phyloP scores from a whole-genome alignment of 2,797 vertebrate species.

The Poecilia wingei region DNA sequence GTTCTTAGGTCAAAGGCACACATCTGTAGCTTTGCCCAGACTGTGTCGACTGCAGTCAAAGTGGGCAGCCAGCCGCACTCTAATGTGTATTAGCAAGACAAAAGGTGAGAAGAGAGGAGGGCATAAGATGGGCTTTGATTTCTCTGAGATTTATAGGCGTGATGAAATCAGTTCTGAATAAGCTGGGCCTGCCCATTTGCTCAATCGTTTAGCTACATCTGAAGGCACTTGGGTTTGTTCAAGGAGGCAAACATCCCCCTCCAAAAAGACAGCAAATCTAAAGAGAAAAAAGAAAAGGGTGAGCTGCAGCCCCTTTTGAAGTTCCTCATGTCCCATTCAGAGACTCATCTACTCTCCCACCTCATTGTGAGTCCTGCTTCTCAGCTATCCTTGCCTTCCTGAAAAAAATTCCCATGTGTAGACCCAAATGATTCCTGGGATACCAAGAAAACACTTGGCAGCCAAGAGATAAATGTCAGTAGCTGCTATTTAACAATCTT shows the following conservation, averaged over 20 bases:
- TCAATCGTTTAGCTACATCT: constrained; percentile 87
- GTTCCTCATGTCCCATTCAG: constrained; percentile 72
- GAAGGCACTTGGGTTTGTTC: constrained; percentile 84
- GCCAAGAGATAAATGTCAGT: constrained; percentile 27
- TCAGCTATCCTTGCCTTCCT: constrained; percentile 49
- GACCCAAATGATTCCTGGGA: constrained; percentile 60
- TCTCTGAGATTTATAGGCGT: constrained; percentile 94
- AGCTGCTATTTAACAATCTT: constrained; percentile 33
- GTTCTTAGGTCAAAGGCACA: constrained; percentile 87
- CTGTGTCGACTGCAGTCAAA: constrained; percentile 87
- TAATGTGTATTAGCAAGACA: constrained; percentile 99
- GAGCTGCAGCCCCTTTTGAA: constrained; percentile 75
- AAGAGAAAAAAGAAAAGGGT: constrained; percentile 66
- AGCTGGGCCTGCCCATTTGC: constrained; percentile 85
- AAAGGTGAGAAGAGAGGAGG: constrained; percentile 72
- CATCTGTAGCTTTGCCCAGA: constrained; percentile 89
- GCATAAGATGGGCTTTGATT: constrained; percentile 88
- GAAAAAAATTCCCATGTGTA: constrained; percentile 50
- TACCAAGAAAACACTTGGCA: constrained; percentile 47
- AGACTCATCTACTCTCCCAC: constrained; percentile 71
- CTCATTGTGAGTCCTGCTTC: constrained; percentile 56
- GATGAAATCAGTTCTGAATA: constrained; percentile 89
- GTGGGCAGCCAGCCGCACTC: constrained; percentile 89
- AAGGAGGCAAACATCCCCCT: constrained; percentile 77
- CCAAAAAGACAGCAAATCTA: constrained; percentile 87